Base-by-base conservation (phyloP, 1,140 invertebrate genomes). In the Pteromalus puparum region DNA sequence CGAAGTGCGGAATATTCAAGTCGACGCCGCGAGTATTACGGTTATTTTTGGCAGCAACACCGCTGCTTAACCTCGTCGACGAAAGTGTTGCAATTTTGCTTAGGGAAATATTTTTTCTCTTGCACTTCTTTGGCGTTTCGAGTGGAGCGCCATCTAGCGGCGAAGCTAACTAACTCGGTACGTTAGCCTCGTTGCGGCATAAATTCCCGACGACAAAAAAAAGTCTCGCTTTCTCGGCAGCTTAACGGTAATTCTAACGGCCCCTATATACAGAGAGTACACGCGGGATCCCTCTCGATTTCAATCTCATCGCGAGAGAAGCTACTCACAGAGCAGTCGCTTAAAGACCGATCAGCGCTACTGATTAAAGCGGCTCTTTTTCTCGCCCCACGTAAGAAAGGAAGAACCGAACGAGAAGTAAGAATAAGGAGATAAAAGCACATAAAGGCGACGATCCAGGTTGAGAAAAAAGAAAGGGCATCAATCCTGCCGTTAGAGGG, bases 271-370 rank as follows among this genome's bases (percentile, higher is more conserved):
- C 28, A 80, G 7, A 21, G 15, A n/a, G 4, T 48, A 61, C 53
- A n/a, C 18, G 0, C 53, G 53, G 53, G 7, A n/a, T 61, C 53
- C 21, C 53, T 61, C 53, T 61, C 53, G 38, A 72, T 80, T 80
- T 70, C 34, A 80, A 80, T 80, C 70, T 28, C 9, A 30, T 26
- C 21, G 48, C 80, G 46, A 61, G 21, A 18, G 68, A 73, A 82
- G 46, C 48, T 46, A 61, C 42, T 74, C n/a, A 13, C 79, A 24
- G 38, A 65, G n/a, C 67, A 70, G 65, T 70, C 38, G 38, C 28
- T 80, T 80, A 80, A 80, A 80, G 78, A 18, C 67, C 67, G 70
- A 79, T 79, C 77, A 67, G 70, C 26, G 67, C 34, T 61, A 34
- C 34, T 65, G 77, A 80, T 70, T 80, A 80, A 80, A 72, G 18